Evolutionary conservation across 2,113 vertebrate species (phyloP).

Genomic region (Pimephales promelas): DNA sequence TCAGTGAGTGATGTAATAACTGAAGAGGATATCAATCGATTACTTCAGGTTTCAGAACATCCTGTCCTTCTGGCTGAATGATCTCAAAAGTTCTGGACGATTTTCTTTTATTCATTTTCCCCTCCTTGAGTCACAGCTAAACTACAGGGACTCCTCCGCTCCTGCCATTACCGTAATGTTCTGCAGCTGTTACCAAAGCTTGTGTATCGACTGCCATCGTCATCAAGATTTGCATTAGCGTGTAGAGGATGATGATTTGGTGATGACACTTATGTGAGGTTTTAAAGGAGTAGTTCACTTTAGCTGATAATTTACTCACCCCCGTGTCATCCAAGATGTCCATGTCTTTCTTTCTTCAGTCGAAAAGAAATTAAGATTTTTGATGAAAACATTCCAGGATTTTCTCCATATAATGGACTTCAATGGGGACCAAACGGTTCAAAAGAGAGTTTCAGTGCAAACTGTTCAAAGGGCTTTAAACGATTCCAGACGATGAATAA

Average conservation of each 20-base stretch:
- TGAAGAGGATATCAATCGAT: background rate
- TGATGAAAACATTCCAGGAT: too few species aligned
- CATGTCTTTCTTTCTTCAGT: too few species aligned
- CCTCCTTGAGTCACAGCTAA: slow-evolving; percentile 11
- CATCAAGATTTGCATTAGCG: background rate
- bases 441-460: too few species aligned
- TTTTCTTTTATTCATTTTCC: background rate
- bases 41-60: slow-evolving; percentile 9
- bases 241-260: too few species aligned
- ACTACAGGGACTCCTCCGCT: slow-evolving; percentile 1
- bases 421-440: too few species aligned
- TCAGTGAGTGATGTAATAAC: background rate
- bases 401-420: too few species aligned
- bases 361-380: too few species aligned
- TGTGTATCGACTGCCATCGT: background rate
- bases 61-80: slow-evolving; percentile 21
- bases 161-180: slow-evolving; percentile 42
- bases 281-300: too few species aligned
- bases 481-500: too few species aligned
- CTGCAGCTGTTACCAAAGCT: slow-evolving; percentile 35
- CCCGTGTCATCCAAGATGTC: too few species aligned
- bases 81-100: slow-evolving; percentile 19
- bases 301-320: too few species aligned
- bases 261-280: background rate
- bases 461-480: too few species aligned